Percentiles rank a stretch among this genome's conserved stretches.
These are phyloP conservation scores for Archivesica marissinica DNA, from an alignment of 1,140 invertebrate genomes.

Conservation along the genomic window DNA sequence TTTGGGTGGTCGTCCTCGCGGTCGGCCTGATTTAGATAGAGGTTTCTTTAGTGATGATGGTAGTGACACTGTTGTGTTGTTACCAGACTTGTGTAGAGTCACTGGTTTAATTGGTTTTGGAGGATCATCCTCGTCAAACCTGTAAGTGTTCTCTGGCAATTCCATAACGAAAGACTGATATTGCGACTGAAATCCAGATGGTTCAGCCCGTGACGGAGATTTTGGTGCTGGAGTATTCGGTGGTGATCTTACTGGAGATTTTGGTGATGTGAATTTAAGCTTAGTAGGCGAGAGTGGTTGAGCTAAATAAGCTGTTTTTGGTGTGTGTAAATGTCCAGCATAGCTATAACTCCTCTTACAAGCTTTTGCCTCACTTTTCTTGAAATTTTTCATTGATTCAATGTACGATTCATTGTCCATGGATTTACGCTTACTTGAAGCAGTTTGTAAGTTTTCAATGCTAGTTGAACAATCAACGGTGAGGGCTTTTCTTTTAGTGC, in stretches of 20 bases:
- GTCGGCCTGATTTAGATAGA: slow-evolving; percentile 32
- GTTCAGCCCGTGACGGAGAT: slow-evolving; percentile 46
- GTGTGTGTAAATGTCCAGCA: slow-evolving; percentile 26
- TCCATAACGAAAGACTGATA: slow-evolving; percentile 59
- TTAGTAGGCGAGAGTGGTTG: slow-evolving; percentile 56
- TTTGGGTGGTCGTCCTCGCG: slow-evolving; percentile 53
- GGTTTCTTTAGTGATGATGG: slow-evolving; percentile 11
- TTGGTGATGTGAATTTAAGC: slow-evolving; percentile 45
- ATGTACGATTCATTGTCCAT: background rate
- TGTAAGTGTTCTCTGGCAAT: slow-evolving; percentile 48
- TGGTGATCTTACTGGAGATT: slow-evolving; percentile 17
- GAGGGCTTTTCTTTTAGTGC: slow-evolving; percentile 38
- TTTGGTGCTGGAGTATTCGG: slow-evolving; percentile 33
- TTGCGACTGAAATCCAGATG: slow-evolving; percentile 53
- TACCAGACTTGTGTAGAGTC: background rate
- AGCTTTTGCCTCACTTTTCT: slow-evolving; percentile 34
- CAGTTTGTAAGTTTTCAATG: background rate
- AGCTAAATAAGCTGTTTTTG: slow-evolving; percentile 47
- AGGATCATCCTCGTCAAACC: slow-evolving; percentile 43
- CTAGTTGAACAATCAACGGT: slow-evolving; percentile 47
- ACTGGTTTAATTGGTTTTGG: background rate
- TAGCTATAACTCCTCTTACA: slow-evolving; percentile 46
- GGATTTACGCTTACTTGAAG: slow-evolving; percentile 50
- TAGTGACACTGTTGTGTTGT: background rate
- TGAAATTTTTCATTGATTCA: slow-evolving; percentile 25